Evolutionary conservation across 2,888 invertebrate genomes (phyloP), one percentile per base, ranked within the genome.

Genomic region (Papilio elwesi): DNA sequence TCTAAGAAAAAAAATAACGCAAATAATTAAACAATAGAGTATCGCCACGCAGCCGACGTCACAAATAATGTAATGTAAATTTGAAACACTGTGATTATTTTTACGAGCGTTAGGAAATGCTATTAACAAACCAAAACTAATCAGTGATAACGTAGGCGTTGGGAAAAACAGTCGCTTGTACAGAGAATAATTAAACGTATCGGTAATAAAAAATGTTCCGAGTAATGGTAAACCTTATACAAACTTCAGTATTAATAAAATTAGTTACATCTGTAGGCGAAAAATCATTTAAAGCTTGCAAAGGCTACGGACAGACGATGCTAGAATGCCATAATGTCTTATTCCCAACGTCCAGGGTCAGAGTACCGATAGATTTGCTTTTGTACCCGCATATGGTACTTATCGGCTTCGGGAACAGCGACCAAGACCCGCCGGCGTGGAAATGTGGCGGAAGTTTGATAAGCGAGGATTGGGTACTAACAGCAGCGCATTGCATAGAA

Each of bases 301-400:
- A 81, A 76, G 79, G 76, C 1, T 90, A 90, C 73, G 94, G 90
- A 0, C 82, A 86, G 57, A 76, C 79, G 0, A 93, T 93, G 93
- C 76, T 92, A 8, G 94, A 94, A 76, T 94, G 94, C 53, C 88
- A 87, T n/a, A 93, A 94, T 59, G 81, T 93, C 15, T 75, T 92
- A 0, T 78, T 86, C 13, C 90, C 92, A 6, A 77, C 74, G 2
- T 65, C 82, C 15, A 88, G 84, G 81, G 82, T 88, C 0, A 81
- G 94, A 77, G 90, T 94, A 0, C 94, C 94, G 0, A 86, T 94
- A 1, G 94, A 94, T 74, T 79, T 90, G 1, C 82, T 94, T 0
- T 90, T 95, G 76, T 96, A 95, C 80, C 95, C 96, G 6, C 96
- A 96, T 76, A 95, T 95, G 95, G 95, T 94, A n/a, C 75, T 93